A percentile compares a stretch with the other conserved stretches of the same genome.
Conservation (phyloP, 1,140 invertebrate species). For the Ectropis grisescens region DNA sequence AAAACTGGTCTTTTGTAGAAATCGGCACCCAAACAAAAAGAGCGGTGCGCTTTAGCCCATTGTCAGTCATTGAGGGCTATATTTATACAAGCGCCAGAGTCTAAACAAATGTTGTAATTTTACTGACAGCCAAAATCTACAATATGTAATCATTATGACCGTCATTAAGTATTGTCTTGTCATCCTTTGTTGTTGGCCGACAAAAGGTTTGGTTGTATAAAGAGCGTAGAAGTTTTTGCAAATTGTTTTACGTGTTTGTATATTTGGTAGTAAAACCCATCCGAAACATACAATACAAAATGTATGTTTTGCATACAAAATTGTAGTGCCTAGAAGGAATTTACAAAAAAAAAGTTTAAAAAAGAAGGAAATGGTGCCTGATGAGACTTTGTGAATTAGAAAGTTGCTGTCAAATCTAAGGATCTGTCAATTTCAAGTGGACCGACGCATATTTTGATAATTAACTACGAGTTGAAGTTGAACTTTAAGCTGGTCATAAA, state of each 20-base stretch:
- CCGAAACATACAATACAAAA: background rate
- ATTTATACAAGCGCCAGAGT: conserved; percentile 1
- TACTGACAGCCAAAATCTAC: conserved; percentile 22
- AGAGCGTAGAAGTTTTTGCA: background rate
- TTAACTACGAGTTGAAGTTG: too few species aligned
- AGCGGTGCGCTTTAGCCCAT: too few species aligned
- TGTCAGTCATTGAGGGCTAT: too few species aligned
- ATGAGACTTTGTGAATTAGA: too few species aligned
- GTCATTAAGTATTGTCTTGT: conserved; percentile 50
- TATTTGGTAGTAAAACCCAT: too few species aligned
- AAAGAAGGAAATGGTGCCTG: background rate
- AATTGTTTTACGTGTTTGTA: too few species aligned
- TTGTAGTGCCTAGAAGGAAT: background rate
- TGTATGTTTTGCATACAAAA: background rate
- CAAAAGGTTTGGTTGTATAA: conserved; percentile 19
- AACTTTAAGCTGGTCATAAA: too few species aligned
- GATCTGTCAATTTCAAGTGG: too few species aligned
- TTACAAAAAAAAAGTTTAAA: background rate
- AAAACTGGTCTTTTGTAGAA: too few species aligned
- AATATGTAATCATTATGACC: conserved; percentile 43
- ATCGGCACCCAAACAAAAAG: too few species aligned
- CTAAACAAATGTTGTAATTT: conserved; percentile 6
- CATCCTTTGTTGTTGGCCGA: conserved; percentile 41
- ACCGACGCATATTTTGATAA: too few species aligned
- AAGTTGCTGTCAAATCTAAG: too few species aligned